Evolutionary conservation across 1,140 invertebrate genomes (phyloP), one percentile per base, ranked within the genome.

Genomic region (Thaumatotibia leucotreta): DNA sequence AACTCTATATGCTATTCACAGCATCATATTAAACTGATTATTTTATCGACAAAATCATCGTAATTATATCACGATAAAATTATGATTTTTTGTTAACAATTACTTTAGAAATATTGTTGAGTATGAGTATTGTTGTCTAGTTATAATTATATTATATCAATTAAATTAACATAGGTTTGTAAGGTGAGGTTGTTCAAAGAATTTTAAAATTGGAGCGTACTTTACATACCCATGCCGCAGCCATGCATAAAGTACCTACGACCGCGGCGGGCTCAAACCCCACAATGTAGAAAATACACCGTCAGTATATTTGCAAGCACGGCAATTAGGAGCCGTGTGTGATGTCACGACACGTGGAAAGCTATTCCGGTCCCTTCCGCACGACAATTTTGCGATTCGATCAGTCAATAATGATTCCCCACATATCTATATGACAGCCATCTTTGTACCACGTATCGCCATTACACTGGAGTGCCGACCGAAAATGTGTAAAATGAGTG

Each of bases 371-470:
- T 69, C 69, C 68, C 68, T 67, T 67, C 64, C 66, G 66, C 66
- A 24, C 33, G 58, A 69, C 65, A 63, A 71, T 64, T 68, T 69
- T 64, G 68, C 75, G 75, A 81, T 80, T 81, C 45, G 68, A 84
- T 86, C 75, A 77, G 77, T 79, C 77, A 82, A 82, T 86, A 85
- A 83, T 80, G 75, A 80, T 77, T 79, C 72, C 52, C 52, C 52
- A 29, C 52, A 58, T 58, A 58, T 58, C 52, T 58, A 58, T 58
- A 45, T 49, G 63, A 64, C 24, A 29, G 32, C 35, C 20, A 63
- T 63, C 17, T 63, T 63, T 63, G 39, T 64, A 49, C 22, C 63
- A 31, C 24, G 33, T 64, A 64, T 70, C 72, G 61, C 22, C 52
- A 49, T 35, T 68, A 62, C 63, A 66, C 17, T 29, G 54, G 66